Evolutionary conservation across 2,888 invertebrate species (phyloP), one percentile per base, ranked within the genome.

Genomic region (Tridacna crocea): DNA sequence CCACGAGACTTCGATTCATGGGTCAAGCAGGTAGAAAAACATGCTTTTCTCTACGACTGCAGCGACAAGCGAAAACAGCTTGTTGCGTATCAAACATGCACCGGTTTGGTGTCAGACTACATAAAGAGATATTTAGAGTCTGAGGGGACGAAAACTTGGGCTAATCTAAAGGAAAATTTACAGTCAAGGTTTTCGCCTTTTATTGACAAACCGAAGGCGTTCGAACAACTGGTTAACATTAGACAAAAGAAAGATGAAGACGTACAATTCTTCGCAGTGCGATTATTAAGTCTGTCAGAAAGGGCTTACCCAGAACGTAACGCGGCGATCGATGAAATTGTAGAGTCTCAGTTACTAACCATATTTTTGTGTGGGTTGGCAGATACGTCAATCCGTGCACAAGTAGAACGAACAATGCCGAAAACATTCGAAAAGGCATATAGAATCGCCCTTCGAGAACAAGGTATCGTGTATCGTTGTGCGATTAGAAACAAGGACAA

Each of bases 341-440:
- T 77, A 2, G 77, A 77, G 47, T 36, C 58, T 26, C 77, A 77
- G 22, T 46, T 77, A 46, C 24, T 77, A 8, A 77, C 47, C 6
- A 68, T 76, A n/a, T 66, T 76, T 66, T 22, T 76, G 8, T 68
- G 61, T 13, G 76, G 76, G 8, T 19, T 77, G 19, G 11, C n/a
- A 12, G 47, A 77, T 24, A 58, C 24, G 13, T 51, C 48, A 15
- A 36, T 77, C 3, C 19, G 76, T 4, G 68, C 77, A 26, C 77
- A 77, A n/a, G 70, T 77, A 27, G 70, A 77, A 51, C 55, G 77
- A 60, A 60, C 36, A 12, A 24, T 13, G 0, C 70, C 70, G 12
- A 46, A 10, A 27, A 60, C 58, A 17, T 70, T 77, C 19, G 77
- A 77, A 10, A 58, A 77, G 13, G 77, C 77, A 2, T 77, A 77